Evolutionary conservation across 2,888 invertebrate genomes (phyloP).

Genomic region (Nephrotoma flavescens): DNA sequence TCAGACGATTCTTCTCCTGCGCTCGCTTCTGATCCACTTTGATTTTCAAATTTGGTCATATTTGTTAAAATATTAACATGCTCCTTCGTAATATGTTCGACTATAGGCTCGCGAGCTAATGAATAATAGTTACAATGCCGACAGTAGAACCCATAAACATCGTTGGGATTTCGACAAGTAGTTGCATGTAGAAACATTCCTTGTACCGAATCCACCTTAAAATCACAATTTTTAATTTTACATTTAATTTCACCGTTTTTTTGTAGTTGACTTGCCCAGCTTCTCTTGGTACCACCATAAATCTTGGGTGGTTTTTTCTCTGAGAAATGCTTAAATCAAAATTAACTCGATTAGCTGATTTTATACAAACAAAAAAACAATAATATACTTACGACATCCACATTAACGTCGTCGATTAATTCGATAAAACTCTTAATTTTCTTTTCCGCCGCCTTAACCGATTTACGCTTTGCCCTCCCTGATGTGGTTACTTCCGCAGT

Average conservation of each 20-base stretch:
- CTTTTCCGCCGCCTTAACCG: slow-evolving; percentile 20
- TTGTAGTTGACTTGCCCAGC: slow-evolving; percentile 15
- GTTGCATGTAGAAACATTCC: slow-evolving; percentile 21
- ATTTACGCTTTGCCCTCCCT: slow-evolving; percentile 24
- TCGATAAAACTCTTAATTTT: slow-evolving; percentile 1
- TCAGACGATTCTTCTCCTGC: slow-evolving; percentile 11
- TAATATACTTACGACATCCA: slow-evolving; percentile 8
- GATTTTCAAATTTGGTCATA: slow-evolving; percentile 9
- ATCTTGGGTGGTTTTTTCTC: background rate
- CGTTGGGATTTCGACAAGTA: slow-evolving; percentile 19
- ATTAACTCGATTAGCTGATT: background rate
- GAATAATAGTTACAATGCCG: slow-evolving; percentile 14
- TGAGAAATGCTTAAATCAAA: background rate
- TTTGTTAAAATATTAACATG: slow-evolving; percentile 6
- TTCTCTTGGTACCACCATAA: background rate
- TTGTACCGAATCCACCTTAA: slow-evolving; percentile 17
- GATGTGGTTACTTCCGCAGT: slow-evolving; percentile 18
- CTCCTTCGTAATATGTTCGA: slow-evolving; percentile 13
- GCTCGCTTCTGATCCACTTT: slow-evolving; percentile 18
- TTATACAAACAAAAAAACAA: background rate
- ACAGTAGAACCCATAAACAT: slow-evolving; percentile 19
- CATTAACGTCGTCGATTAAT: background rate
- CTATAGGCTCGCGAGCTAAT: slow-evolving; percentile 11
- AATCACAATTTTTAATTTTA: slow-evolving; percentile 23
- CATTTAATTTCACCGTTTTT: slow-evolving; percentile 21